phyloP scores from a whole-genome alignment of 2,888 invertebrate genomes.

The Clepsis dumicolana region DNA sequence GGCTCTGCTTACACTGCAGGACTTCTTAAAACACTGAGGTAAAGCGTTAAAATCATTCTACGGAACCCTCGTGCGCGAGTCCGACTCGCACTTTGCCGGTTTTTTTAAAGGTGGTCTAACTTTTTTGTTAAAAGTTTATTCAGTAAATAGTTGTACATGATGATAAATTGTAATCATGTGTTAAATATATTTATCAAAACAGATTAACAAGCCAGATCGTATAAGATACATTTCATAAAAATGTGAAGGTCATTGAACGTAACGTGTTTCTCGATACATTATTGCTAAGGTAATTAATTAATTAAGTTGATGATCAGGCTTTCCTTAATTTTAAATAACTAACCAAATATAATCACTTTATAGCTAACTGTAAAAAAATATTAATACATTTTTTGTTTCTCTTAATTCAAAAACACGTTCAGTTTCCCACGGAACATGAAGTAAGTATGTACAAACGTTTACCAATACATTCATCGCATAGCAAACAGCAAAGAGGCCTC shows the following conservation, averaged over 20 bases:
- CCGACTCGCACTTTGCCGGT: too few species aligned
- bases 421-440: conserved; percentile 11
- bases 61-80: too few species aligned
- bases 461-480: conserved; percentile 13
- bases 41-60: too few species aligned
- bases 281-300: conserved; percentile 12
- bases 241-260: not conserved
- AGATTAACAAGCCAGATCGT: not conserved
- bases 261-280: not conserved
- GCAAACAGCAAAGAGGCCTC: conserved; percentile 15
- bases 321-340: conserved; percentile 3
- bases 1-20: too few species aligned
- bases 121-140: too few species aligned
- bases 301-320: not conserved
- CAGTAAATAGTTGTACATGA: not conserved
- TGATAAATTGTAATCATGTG: not conserved
- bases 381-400: not conserved
- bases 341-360: not conserved
- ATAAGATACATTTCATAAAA: not conserved
- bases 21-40: too few species aligned
- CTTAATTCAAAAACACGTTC: conserved; percentile 10
- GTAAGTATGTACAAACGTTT: conserved; percentile 32
- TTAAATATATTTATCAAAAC: not conserved
- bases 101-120: too few species aligned
- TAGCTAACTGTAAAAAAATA: conserved; percentile 7